Evolutionary conservation across 2,888 invertebrate species (phyloP).

Genomic region (Polymixis flavicincta): DNA sequence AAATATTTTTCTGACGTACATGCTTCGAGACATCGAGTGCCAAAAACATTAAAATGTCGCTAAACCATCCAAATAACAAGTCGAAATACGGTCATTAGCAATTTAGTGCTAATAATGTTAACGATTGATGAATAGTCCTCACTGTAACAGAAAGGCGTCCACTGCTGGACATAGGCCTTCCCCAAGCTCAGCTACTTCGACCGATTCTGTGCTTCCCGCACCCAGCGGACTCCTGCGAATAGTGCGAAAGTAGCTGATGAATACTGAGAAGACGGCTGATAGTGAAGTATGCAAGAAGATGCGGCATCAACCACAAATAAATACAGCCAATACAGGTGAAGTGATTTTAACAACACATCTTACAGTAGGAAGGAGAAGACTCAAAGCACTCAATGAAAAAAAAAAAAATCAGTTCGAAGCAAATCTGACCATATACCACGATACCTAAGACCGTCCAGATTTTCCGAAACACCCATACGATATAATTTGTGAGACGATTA

Average conservation of each 20-base stretch:
- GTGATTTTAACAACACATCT: background rate
- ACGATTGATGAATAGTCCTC: background rate
- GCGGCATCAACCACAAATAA: background rate
- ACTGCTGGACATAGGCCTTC: too few species aligned
- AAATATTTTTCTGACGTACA: constrained; percentile 16
- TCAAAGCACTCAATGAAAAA: background rate
- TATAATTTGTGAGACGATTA: background rate
- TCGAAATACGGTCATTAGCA: background rate
- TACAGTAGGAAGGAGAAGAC: background rate
- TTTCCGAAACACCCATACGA: background rate
- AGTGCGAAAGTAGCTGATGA: too few species aligned
- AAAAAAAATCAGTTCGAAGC: background rate
- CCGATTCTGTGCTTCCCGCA: too few species aligned
- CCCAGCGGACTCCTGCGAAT: too few species aligned
- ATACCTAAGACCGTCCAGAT: background rate
- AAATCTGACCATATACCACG: background rate
- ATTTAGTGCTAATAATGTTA: background rate
- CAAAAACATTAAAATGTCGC: background rate
- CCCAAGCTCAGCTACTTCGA: too few species aligned
- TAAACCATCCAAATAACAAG: background rate
- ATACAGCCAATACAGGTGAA: too few species aligned
- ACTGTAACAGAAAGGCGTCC: too few species aligned
- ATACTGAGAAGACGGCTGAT: background rate
- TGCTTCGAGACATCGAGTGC: background rate
- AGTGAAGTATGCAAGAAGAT: background rate